Percentiles rank a stretch among this genome's conserved stretches.
Conservation (phyloP, 2,797 vertebrate genomes). For the Rhynchotus rufescens region DNA sequence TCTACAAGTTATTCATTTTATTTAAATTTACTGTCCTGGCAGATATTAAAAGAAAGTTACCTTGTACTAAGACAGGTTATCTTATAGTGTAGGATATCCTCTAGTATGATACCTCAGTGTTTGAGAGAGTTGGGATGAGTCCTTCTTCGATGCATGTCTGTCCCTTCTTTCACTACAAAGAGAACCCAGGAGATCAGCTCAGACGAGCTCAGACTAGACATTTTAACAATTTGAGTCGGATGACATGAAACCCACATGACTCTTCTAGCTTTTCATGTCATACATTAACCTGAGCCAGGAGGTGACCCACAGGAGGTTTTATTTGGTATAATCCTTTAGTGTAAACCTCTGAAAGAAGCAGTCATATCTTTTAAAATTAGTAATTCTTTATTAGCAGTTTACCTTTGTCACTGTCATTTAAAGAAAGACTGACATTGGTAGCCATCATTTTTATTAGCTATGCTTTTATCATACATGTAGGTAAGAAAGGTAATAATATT, state of each 20-base stretch:
- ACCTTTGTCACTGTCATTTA: not conserved
- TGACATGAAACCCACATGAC: not conserved
- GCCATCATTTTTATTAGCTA: not conserved
- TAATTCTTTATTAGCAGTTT: not conserved
- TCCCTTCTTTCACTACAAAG: not conserved
- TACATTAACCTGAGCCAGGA: not conserved
- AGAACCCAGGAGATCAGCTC: not conserved
- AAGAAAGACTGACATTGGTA: not conserved
- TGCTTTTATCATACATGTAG: not conserved
- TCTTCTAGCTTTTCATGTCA: not conserved
- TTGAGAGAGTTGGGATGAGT: not conserved
- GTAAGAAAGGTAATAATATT: constrained; percentile 25
- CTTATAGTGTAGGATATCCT: not conserved
- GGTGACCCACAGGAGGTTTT: not conserved
- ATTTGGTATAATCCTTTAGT: not conserved
- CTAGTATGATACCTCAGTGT: not conserved
- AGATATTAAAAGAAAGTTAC: not conserved
- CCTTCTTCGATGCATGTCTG: not conserved
- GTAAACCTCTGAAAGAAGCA: not conserved
- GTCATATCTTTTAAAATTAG: not conserved
- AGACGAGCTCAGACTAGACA: not conserved
- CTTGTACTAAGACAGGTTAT: not conserved
- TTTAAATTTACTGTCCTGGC: not conserved
- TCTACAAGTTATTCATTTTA: not conserved
- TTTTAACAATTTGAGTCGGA: not conserved